phyloP scores from a whole-genome alignment of 2,113 vertebrate genomes.

The Triplophysa rosa region DNA sequence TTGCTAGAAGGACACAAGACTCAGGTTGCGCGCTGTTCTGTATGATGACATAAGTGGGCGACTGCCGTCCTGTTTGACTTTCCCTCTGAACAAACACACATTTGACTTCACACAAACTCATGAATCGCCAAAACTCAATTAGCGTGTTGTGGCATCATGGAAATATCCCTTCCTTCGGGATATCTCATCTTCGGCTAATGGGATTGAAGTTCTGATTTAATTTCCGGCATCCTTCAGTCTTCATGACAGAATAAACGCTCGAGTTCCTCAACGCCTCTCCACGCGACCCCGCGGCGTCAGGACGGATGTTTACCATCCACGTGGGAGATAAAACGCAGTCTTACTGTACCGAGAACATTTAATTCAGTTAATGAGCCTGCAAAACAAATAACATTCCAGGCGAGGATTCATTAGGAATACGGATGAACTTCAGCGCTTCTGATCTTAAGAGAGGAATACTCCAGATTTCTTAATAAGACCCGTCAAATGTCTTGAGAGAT shows the following conservation, averaged over 20 bases:
- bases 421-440: slow-evolving; percentile 24
- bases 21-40: slow-evolving; percentile 12
- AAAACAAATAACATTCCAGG: slow-evolving; percentile 38
- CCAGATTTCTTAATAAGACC: slow-evolving; percentile 9
- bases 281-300: not conserved
- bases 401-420: slow-evolving; percentile 46
- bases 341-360: slow-evolving; percentile 42
- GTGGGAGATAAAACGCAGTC: slow-evolving; percentile 37
- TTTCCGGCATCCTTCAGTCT: slow-evolving; percentile 69
- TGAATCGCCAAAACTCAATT: slow-evolving; percentile 65
- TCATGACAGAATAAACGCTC: not conserved
- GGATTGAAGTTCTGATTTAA: slow-evolving; percentile 76
- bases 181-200: slow-evolving; percentile 68
- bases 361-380: slow-evolving; percentile 52
- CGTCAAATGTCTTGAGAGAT: slow-evolving; percentile 11
- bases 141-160: slow-evolving; percentile 64
- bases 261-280: not conserved
- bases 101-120: slow-evolving; percentile 51
- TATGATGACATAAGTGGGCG: slow-evolving; percentile 66
- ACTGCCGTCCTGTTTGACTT: slow-evolving; percentile 64
- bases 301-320: slow-evolving; percentile 28
- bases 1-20: not conserved
- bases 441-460: slow-evolving; percentile 42
- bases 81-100: slow-evolving; percentile 46
- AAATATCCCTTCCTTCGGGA: slow-evolving; percentile 38